phyloP scores from a whole-genome alignment of 2,888 invertebrate genomes.

The Acanthosoma haemorrhoidale region DNA sequence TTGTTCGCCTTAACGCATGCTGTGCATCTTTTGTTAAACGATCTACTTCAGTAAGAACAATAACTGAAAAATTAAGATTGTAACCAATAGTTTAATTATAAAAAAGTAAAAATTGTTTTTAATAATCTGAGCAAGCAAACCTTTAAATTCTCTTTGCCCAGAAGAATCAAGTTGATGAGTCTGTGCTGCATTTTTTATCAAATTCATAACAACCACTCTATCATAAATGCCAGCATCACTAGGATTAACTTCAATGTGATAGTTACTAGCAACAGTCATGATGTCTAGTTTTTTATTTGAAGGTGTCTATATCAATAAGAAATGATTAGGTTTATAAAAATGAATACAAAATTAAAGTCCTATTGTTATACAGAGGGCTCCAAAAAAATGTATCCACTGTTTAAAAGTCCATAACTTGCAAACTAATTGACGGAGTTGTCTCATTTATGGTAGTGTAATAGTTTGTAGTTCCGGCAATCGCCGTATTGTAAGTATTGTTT shows the following conservation, averaged over 20 bases:
- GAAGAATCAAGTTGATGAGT: conserved; percentile 86
- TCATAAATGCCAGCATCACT: conserved; percentile 98
- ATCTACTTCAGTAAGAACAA: conserved; percentile 92
- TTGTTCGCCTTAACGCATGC: conserved; percentile 93
- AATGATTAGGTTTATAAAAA: neutral
- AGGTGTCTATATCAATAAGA: conserved; percentile 49
- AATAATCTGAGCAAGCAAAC: conserved; percentile 45
- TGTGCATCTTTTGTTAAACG: conserved; percentile 94
- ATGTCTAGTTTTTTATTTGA: conserved; percentile 94
- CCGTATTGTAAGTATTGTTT: no score
- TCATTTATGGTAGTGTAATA: no score
- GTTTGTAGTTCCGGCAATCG: no score
- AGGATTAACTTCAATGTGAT: conserved; percentile 90
- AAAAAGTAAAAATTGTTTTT: neutral
- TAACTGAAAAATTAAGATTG: conserved; percentile 58
- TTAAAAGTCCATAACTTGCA: no score
- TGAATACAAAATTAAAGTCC: no score
- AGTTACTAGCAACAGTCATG: conserved; percentile 84
- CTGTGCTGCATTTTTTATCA: conserved; percentile 95
- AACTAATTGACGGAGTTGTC: no score
- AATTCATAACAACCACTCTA: conserved; percentile 91
- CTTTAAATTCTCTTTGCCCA: conserved; percentile 89
- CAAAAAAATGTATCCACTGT: no score
- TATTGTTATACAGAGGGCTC: no score
- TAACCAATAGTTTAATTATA: no score